Conservation (phyloP, 2,113 vertebrate species). For the Andinoacara biseriatus region DNA sequence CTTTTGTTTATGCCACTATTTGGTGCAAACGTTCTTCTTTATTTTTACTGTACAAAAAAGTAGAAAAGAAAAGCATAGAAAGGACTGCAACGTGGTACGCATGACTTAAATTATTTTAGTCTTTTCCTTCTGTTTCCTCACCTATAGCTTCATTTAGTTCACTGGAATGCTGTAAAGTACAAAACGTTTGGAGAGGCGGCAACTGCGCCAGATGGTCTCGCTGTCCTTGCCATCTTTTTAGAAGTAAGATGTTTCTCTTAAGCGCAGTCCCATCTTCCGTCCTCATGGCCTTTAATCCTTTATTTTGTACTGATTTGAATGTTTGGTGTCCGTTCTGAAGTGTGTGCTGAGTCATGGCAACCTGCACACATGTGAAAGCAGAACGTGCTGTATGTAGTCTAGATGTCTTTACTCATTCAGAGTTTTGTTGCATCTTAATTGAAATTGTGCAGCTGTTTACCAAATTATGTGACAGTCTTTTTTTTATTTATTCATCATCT, state of each 20-base stretch:
- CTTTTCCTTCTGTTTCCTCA: not conserved
- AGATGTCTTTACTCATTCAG: not conserved
- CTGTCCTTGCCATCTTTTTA: slow-evolving; percentile 93
- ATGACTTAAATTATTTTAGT: not conserved
- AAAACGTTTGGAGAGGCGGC: slow-evolving; percentile 89
- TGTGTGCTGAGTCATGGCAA: not conserved
- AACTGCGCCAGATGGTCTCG: slow-evolving; percentile 88
- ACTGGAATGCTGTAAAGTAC: slow-evolving; percentile 95
- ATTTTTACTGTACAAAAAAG: not conserved
- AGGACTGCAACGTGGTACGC: not conserved
- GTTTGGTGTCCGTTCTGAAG: not conserved
- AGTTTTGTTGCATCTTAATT: not conserved
- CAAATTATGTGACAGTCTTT: not conserved
- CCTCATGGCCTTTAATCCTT: not conserved
- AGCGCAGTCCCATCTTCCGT: not conserved
- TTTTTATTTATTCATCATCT: not conserved
- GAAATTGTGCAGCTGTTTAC: not conserved
- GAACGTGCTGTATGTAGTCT: not conserved
- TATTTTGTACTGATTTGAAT: not conserved
- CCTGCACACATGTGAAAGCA: not conserved
- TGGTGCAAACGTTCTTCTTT: not conserved
- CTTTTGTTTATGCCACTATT: not conserved
- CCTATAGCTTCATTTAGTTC: slow-evolving; percentile 93
- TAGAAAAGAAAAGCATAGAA: not conserved
- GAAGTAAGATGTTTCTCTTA: slow-evolving; percentile 82